These are phyloP conservation scores for Orchesella cincta DNA, from an alignment of 1,140 invertebrate genomes.

Conservation along the genomic window DNA sequence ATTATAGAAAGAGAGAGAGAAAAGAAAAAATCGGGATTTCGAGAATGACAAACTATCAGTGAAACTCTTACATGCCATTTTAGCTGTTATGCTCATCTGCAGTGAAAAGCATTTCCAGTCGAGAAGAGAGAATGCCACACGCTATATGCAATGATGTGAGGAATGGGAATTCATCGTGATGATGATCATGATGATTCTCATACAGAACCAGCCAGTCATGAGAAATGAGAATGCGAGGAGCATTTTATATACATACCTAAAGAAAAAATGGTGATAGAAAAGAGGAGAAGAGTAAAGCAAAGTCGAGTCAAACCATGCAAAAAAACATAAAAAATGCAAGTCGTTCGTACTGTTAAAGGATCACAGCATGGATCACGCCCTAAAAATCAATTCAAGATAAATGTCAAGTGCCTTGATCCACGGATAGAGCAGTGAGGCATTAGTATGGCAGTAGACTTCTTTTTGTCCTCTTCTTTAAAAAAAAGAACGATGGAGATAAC, in stretches of 20 bases:
- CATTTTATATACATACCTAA: not conserved
- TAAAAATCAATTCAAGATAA: constrained; percentile 22
- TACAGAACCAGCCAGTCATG: constrained; percentile 1
- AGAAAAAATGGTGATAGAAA: too few relatives aligned
- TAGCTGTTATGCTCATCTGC: not conserved
- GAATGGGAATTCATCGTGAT: constrained; percentile 7
- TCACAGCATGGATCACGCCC: constrained; percentile 18
- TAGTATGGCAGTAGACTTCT: not conserved
- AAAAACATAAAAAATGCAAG: constrained; percentile 16
- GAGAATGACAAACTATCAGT: constrained; percentile 18
- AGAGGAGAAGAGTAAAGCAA: not conserved
- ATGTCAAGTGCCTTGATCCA: constrained; percentile 14
- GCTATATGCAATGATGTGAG: constrained; percentile 14
- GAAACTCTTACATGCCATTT: constrained; percentile 1
- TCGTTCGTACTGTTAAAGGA: not conserved
- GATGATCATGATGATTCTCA: constrained; percentile 5
- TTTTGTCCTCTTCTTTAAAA: not conserved
- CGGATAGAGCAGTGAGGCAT: not conserved
- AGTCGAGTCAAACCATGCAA: constrained; percentile 17
- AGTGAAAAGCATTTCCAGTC: not conserved
- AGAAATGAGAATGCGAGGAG: not conserved
- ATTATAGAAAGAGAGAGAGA: too few relatives aligned
- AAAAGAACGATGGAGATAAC: not conserved
- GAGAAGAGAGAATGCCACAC: not conserved
- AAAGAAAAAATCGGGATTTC: constrained; percentile 8